Base-by-base conservation (phyloP, 2,113 vertebrate species). In the Paraplagusia blochii region DNA sequence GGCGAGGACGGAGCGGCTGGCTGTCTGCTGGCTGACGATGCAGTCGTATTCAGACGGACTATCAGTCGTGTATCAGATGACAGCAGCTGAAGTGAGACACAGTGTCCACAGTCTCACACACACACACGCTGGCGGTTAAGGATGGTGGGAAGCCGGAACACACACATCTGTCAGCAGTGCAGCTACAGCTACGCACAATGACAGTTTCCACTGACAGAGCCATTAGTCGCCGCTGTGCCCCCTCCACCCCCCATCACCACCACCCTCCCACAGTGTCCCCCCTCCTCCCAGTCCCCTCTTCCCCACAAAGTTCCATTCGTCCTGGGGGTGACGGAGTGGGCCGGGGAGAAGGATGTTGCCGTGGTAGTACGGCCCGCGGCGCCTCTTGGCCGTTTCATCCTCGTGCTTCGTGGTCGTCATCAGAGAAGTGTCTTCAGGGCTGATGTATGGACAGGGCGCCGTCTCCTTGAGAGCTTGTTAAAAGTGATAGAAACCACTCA, bases 381-480 rank as follows among this genome's bases (percentile, higher is more conserved):
- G 36, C 54, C 68, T 68, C 65, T 79, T 60, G 66, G 53, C 67
- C 70, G 63, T 73, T 81, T 72, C 83, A 69, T 81, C 70, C 67
- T 61, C 45, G 8, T 29, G 22, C 22, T 29, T 50, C 42, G 11
- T 48, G 48, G 64, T 59, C 66, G 19, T 68, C 64, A 48, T 77
- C 70, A 54, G 73, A 42, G 1, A 53, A 66, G 58, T 34, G 77
- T 70, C 80, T 73, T 57, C 2, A 46, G 79, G 87, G 81, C 77
- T 85, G 85, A 88, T 76, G 66, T 74, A 87, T 87, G 71, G 51
- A 71, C 79, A 59, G 47, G 59, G 59, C 45, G 46, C 22, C n/a
- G 53, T 74, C 61, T 85, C 82, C 82, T 87, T 84, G 81, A 85
- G 74, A 83, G 84, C 85, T 87, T 84, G 85, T 88, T 88, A 88